These are phyloP conservation scores for Homarus gammarus DNA, from an alignment of 2,888 invertebrate genomes.

Conservation along the genomic window DNA sequence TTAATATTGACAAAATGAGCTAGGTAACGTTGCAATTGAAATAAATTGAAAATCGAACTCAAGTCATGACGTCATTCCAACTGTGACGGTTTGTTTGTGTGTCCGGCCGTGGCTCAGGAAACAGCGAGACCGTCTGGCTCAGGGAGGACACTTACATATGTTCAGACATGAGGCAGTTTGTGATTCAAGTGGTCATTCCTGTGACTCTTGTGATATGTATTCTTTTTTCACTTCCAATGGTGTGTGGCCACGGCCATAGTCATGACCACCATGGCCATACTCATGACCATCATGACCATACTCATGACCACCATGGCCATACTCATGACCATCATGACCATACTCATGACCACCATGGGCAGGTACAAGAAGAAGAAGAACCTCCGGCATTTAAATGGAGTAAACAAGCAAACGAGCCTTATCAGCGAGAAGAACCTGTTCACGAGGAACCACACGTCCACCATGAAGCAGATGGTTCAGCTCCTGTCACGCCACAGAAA, in stretches of 20 bases:
- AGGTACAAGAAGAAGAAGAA: constrained; percentile 66
- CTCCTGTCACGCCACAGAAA: constrained; percentile 2
- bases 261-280: constrained; percentile 44
- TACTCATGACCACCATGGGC: constrained; percentile 54
- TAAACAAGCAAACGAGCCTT: constrained; percentile 68
- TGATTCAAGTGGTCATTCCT: constrained; percentile 49
- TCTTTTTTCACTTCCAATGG: constrained; percentile 50
- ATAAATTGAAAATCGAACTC: too few species aligned
- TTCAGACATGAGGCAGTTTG: constrained; percentile 8
- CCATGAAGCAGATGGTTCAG: not conserved
- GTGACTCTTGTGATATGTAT: constrained; percentile 44
- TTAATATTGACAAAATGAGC: too few species aligned
- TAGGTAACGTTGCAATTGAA: not conserved
- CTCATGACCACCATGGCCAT: constrained; percentile 46
- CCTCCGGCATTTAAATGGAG: constrained; percentile 73
- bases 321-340: constrained; percentile 60
- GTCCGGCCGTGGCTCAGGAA: not conserved
- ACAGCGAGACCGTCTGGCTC: not conserved
- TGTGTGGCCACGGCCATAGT: constrained; percentile 46
- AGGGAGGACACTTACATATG: not conserved
- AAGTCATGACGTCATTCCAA: too few species aligned
- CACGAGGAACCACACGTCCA: not conserved
- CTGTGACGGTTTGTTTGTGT: too few species aligned
- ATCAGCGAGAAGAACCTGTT: constrained; percentile 6
- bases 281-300: constrained; percentile 59